Base-by-base conservation (phyloP, 30 jellyfish, hydroid and myxozoan species). In the Cassiopea xamachana region DNA sequence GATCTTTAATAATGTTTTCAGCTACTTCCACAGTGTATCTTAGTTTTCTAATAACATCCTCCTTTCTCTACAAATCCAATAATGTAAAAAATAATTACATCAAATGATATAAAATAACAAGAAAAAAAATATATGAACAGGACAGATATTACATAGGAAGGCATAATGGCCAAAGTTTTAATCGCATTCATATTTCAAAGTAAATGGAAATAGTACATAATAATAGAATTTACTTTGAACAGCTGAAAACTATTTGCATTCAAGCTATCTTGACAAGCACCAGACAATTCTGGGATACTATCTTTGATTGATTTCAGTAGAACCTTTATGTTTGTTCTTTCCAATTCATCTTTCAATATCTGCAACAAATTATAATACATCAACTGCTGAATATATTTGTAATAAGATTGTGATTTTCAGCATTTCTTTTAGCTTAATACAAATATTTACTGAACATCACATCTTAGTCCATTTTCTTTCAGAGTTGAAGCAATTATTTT, bases 221-320 rank as follows among this genome's bases (percentile, higher is more conserved):
- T 19, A 67, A 67, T 5, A 67, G 76, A 27, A 64, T 39, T 17
- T 43, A 71, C 80, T 4, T 71, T 17, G 80, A 17, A 6, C 3
- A 39, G 16, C 2, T 18, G 7, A 43, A 4, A 27, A 8, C 27
- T 39, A 19, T 43, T 80, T 5, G 73, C 16, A 39, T 79, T 79
- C 12, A 88, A 1, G 58, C 13, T 60, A 6, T 68, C 67, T 73
- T 88, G 90, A 51, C 95, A 77, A 10, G 85, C 86, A 48, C 69
- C 59, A 13, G 95, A 88, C 27, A 88, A 44, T 60, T 68, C 90
- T 15, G 88, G 84, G 16, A 88, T 79, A 47, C 78, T 61, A 7
- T 76, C 59, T 64, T 88, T 88, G 69, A 88, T 67, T 60, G 90
- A 48, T 68, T 70, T 70, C 55, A 88, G 46, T 8, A 88, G 60